Conservation (phyloP, 2,113 vertebrate genomes). For the Antigone vipio region DNA sequence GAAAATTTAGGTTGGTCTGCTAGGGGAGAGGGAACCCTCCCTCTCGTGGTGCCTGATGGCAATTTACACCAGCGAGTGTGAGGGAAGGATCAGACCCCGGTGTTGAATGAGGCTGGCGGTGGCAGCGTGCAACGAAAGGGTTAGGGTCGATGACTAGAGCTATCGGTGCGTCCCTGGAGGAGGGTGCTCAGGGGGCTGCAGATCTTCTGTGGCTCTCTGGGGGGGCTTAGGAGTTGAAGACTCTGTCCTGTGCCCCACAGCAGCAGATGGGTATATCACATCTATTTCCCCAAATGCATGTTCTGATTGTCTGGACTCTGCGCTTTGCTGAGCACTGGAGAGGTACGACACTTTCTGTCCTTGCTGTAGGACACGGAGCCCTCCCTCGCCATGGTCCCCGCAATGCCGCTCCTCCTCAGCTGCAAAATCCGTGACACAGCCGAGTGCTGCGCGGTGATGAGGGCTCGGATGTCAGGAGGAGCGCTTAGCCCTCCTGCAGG, state of each 20-base stretch:
- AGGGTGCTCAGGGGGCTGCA: neutral
- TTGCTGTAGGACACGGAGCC: neutral
- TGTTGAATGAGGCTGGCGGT: neutral
- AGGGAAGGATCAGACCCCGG: neutral
- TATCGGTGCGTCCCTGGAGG: neutral
- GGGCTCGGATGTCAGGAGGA: constrained; percentile 49
- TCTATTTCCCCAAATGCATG: neutral
- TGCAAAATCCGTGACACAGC: neutral
- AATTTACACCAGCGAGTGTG: neutral
- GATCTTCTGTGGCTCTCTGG: neutral
- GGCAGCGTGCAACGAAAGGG: neutral
- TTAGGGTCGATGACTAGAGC: neutral
- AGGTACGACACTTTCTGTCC: neutral
- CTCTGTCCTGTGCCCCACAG: neutral
- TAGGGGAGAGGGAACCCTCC: too few relatives aligned
- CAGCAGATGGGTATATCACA: accelerated
- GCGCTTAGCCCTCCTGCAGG: constrained; percentile 56
- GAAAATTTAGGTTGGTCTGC: neutral
- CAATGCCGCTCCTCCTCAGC: neutral
- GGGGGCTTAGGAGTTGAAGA: neutral
- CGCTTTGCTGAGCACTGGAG: neutral
- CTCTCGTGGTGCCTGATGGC: neutral
- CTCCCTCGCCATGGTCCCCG: accelerated
- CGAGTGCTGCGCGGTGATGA: neutral
- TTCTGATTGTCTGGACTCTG: neutral